Evolutionary conservation across 2,797 vertebrate species (phyloP), one percentile per base, ranked within the genome.

Genomic region (Falco peregrinus): DNA sequence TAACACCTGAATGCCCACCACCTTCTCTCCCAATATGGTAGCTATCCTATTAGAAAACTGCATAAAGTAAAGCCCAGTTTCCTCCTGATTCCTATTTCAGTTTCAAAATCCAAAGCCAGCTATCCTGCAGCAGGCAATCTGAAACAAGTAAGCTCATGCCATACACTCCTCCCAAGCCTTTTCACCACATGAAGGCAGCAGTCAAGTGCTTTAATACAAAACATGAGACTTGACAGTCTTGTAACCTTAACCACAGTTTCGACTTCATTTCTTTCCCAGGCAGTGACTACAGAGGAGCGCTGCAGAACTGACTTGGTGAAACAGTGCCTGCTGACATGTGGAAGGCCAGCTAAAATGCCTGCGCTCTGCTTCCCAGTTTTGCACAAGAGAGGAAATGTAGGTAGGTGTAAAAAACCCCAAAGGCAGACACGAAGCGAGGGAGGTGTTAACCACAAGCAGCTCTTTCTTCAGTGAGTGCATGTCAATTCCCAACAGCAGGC

Each of bases 241-340:
- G 29, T 57, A 86, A 76, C 26, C 29, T 59, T 59, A 73, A 63
- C 54, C 63, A 47, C 21, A 37, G 16, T 43, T 87, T 73, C 1
- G 2, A 43, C 33, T 74, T 48, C 12, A 17, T 60, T 95, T 79
- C 41, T 76, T 79, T 89, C 87, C 63, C 33, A 35, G 68, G 39
- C 47, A 73, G 19, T 5, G n/a, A n/a, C 35, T 82, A 4, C 3
- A 4, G 25, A 64, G 39, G 20, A 73, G 33, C 2, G 0, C 1
- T 43, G 56, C 61, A 81, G 47, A 71, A 25, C 26, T 28, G 35
- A 33, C 6, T 45, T n/a, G 22, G 67, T 45, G 84, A 51, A 82
- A 39, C 8, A 5, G 45, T 22, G 37, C 37, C 69, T 3, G 4
- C 41, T 69, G 70, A 64, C 21, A 21, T 2, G 0, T 16, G 64